Evolutionary conservation across 2,797 vertebrate species (phyloP).

Genomic region (Xyrichtys novacula): DNA sequence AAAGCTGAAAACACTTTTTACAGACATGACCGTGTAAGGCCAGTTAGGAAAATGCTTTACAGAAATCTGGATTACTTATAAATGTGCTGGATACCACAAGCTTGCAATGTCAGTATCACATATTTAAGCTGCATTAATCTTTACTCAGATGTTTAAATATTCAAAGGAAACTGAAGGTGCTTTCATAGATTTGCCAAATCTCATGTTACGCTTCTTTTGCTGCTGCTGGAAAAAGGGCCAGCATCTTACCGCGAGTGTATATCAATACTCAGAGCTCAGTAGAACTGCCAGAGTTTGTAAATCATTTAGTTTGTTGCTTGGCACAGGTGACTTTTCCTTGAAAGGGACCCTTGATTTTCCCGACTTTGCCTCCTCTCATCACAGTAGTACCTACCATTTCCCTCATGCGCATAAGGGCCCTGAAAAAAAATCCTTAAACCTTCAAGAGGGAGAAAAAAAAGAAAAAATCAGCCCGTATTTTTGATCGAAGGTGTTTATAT

Average conservation of each 20-base stretch:
- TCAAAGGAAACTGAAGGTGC: slow-evolving; percentile 32
- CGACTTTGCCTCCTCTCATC: slow-evolving; percentile 62
- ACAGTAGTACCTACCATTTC: slow-evolving; percentile 37
- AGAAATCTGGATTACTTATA: not conserved
- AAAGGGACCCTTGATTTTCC: slow-evolving; percentile 63
- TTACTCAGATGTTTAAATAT: slow-evolving; percentile 38
- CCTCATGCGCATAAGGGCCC: slow-evolving; percentile 27
- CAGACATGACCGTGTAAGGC: not conserved
- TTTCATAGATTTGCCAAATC: slow-evolving; percentile 35
- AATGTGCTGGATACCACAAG: not conserved
- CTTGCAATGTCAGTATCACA: not conserved
- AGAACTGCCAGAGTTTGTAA: slow-evolving; percentile 57
- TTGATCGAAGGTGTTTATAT: slow-evolving; percentile 72
- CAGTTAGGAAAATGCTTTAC: slow-evolving; percentile 6
- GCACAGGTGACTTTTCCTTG: slow-evolving; percentile 60
- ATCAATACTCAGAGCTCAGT: slow-evolving; percentile 58
- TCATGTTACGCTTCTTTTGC: slow-evolving; percentile 46
- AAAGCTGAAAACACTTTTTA: not conserved
- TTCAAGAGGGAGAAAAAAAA: slow-evolving; percentile 37
- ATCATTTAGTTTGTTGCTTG: slow-evolving; percentile 56
- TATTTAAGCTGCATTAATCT: slow-evolving; percentile 24
- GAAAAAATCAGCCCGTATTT: slow-evolving; percentile 51
- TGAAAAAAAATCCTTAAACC: slow-evolving; percentile 47
- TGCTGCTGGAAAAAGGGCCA: slow-evolving; percentile 47
- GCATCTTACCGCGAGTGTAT: slow-evolving; percentile 36